Conservation (phyloP, 2,888 invertebrate genomes). For the Agrochola lota region DNA sequence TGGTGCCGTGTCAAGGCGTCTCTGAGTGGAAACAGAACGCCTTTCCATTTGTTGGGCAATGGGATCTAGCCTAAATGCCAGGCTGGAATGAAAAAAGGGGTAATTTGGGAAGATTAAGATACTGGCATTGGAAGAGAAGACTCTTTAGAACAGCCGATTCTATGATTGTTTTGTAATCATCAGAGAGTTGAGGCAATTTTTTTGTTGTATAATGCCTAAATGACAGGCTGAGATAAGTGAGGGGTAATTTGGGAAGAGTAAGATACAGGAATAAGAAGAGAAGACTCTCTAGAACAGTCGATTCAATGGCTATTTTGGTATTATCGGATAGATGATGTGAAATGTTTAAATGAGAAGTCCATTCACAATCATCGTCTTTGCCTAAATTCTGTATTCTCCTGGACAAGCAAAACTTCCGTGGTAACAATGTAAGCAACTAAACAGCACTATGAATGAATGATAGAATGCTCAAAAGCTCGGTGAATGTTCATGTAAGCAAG, state of each 20-base stretch:
- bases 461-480: too few relatives aligned
- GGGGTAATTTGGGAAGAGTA: background rate
- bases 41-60: conserved; percentile 84
- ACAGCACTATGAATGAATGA: too few relatives aligned
- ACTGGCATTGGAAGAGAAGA: too few relatives aligned
- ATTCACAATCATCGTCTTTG: background rate
- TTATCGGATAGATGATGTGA: background rate
- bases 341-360: too few relatives aligned
- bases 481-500: background rate
- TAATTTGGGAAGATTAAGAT: background rate
- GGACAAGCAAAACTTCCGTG: background rate
- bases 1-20: conserved; percentile 81
- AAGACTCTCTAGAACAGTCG: too few relatives aligned
- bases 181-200: too few relatives aligned
- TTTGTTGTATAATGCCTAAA: conserved; percentile 63
- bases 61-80: conserved; percentile 80
- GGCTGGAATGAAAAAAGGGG: conserved; percentile 33
- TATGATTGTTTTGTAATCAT: background rate
- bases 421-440: background rate
- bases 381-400: background rate
- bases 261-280: too few relatives aligned
- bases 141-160: background rate
- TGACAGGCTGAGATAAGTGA: conserved; percentile 66
- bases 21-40: conserved; percentile 72
- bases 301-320: background rate